Base-by-base conservation (phyloP, 2,888 invertebrate genomes). In the Macrostomum cliftonense region DNA sequence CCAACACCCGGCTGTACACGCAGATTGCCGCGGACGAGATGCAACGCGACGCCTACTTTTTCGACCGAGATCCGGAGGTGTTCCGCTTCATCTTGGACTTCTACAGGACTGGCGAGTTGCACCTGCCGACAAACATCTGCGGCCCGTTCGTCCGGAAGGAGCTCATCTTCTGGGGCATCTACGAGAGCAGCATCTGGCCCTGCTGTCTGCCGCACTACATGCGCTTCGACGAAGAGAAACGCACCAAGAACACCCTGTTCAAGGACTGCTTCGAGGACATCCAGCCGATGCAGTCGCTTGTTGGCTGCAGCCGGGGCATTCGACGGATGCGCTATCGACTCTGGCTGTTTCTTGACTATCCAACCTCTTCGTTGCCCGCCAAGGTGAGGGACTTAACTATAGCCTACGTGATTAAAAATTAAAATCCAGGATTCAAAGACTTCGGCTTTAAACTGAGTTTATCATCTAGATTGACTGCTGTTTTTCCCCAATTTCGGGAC, bases 141-240 rank as follows among this genome's bases (percentile, higher is more conserved):
- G 67, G 67, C 2, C 65, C 67, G 12, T 68, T 67, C 17, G 65
- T 67, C 17, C 64, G 65, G 53, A 54, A 66, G 19, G 65, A 65
- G 53, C 59, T 65, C 44, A 56, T 62, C 45, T 64, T 61, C 51
- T 65, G 65, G 65, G 64, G 63, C 9, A 59, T 65, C 12, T 62
- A 63, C 13, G 64, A 65, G 53, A 56, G 57, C 37, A 59, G 61
- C 49, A 65, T 65, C 19, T 61, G 63, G 54, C 55, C 62, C 19
- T 65, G 65, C 50, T 65, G 65, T 55, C 64, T 64, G 62, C 60
- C 63, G 39, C 60, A 61, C 21, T 65, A 65, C 54, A 64, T 51
- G 44, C 36, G 51, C 20, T 51, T 50, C 39, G 49, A 51, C 13
- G 51, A 51, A 20, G 51, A 51, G 40, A 42, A 43, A 14, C 16